Base-by-base conservation (phyloP, 2,888 invertebrate genomes). In the Heliconius ismenius region DNA sequence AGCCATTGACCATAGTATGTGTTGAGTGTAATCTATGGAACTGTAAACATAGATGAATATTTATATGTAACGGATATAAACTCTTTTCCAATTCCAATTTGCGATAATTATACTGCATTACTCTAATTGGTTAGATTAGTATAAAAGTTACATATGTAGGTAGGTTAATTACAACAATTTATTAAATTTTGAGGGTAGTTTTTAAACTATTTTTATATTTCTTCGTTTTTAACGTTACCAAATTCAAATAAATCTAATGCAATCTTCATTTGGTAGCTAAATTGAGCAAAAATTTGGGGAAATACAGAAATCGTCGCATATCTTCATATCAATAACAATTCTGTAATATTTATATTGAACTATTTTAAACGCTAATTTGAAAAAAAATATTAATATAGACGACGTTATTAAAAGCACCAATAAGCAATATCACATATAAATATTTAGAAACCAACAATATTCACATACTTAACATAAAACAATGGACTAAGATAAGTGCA, bases 401-500 rank as follows among this genome's bases (percentile, higher is more conserved):
- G 7, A 32, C 32, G 32, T 32, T 32, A 62, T 62, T 28, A 62
- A 15, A 62, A 62, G 15, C 62, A 26, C 62, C 26, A 15, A 62
- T 24, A 24, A 15, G 4, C 1, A 18, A 67, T 26, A 39, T 3
- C 0, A 67, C 39, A 67, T 24, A 67, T n/a, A 67, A 24, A 28
- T 21, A 62, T 43, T 67, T 43, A 15, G 24, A 67, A 24, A 43
- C 26, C 15, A 24, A 7, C 15, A 7, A 67, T 24, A 24, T 67
- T 43, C 39, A 67, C 39, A 67, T 39, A 13, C 6, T 67, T 15
- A 39, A 67, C 39, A 32, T 32, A 54, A 70, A n/a, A 70, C 54
- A 70, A 54, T 28, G 13, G n/a, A 43, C 49, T 49, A 49, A 32
- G 32, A 32, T 32, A 32, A 68, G 76, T 39, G 65, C 76, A 74